Percentiles rank a stretch among this genome's conserved stretches.
Evolutionary conservation across 1,140 invertebrate genomes (phyloP).

Genomic region (Uloborus diversus): DNA sequence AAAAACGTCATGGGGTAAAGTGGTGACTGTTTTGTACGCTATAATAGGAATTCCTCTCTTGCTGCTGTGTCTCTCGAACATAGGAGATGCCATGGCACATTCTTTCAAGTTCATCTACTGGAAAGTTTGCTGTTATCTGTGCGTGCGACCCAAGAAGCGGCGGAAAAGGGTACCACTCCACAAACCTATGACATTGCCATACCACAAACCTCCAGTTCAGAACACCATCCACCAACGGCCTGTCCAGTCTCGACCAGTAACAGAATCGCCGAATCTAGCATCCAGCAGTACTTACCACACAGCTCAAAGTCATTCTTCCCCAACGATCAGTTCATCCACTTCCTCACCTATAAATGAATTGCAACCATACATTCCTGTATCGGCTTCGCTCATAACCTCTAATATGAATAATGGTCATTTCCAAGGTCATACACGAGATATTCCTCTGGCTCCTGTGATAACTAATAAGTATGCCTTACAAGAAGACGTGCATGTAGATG

Average conservation of each 20-base stretch:
- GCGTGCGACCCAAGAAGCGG: conserved; percentile 55
- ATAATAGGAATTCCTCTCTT: conserved; percentile 94
- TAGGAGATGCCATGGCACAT: conserved; percentile 95
- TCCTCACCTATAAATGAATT: conserved; percentile 8
- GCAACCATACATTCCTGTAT: neutral
- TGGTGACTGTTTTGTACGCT: conserved; percentile 95
- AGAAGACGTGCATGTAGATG: conserved; percentile 23
- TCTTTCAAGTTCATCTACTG: conserved; percentile 92
- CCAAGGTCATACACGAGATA: neutral
- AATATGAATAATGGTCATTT: neutral
- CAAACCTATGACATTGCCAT: neutral
- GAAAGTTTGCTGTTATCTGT: conserved; percentile 79
- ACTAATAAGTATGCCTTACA: conserved; percentile 58
- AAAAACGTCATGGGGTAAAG: conserved; percentile 89
- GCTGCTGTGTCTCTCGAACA: conserved; percentile 92
- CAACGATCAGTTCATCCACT: conserved; percentile 36
- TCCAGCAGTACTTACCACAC: conserved; percentile 28
- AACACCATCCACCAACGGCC: neutral
- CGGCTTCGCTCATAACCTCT: neutral
- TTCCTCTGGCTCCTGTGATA: conserved; percentile 48
- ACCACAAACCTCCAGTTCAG: neutral
- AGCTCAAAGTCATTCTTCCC: neutral
- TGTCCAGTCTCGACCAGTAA: neutral
- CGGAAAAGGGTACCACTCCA: conserved; percentile 11
- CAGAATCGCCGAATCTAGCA: conserved; percentile 2